Percentiles rank a stretch among this genome's conserved stretches.
Evolutionary conservation across 92 coral and sea anemone species (phyloP).

Genomic region (Epizoanthus rinbou): DNA sequence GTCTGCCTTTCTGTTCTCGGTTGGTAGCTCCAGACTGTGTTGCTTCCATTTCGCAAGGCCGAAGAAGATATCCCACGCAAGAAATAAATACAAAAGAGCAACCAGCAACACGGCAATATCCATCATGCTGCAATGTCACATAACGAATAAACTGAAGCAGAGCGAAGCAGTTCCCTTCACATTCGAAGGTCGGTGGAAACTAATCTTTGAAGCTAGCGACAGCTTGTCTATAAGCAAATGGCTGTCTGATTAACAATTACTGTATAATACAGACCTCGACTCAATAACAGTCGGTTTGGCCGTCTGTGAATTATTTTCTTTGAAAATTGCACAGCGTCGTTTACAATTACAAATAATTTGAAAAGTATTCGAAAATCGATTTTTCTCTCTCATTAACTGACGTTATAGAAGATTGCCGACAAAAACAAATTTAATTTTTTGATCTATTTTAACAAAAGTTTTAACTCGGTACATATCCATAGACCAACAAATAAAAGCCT

Average conservation of each 20-base stretch:
- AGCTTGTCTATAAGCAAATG: neutral
- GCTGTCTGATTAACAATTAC: neutral
- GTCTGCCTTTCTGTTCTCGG: neutral
- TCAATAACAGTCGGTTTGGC: too few species aligned
- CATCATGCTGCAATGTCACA: neutral
- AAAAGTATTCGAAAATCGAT: neutral
- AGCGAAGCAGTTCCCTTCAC: neutral
- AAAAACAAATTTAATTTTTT: neutral
- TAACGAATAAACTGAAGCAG: neutral
- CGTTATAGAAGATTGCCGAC: neutral
- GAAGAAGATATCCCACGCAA: constrained; percentile 4
- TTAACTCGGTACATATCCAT: too few species aligned
- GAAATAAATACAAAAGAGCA: neutral
- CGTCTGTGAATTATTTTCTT: neutral
- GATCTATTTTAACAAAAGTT: neutral
- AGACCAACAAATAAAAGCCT: neutral
- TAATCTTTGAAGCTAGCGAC: neutral
- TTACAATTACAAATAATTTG: neutral
- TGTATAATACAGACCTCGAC: too few species aligned
- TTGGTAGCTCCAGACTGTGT: neutral
- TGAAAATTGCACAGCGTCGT: neutral
- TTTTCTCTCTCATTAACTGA: too few species aligned
- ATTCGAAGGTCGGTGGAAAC: neutral
- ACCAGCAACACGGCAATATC: constrained; percentile 1
- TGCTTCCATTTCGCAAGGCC: constrained; percentile 3